phyloP scores from a whole-genome alignment of 1,140 invertebrate species.

The Galleria mellonella region DNA sequence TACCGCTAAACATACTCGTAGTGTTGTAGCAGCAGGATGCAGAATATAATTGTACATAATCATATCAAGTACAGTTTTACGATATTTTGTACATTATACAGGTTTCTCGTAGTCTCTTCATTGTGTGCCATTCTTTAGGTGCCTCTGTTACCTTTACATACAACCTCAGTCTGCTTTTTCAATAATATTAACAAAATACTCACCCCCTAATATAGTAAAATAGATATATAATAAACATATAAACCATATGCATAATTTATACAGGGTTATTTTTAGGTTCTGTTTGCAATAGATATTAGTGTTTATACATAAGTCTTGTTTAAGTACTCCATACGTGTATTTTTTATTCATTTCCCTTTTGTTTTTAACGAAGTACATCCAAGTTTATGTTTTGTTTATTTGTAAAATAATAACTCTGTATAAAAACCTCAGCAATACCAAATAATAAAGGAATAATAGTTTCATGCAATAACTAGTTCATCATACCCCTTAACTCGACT shows the following conservation, averaged over 20 bases:
- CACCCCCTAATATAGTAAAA: constrained; percentile 56
- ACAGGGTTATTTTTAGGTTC: constrained; percentile 67
- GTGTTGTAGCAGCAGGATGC: constrained; percentile 18
- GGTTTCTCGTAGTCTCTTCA: constrained; percentile 51
- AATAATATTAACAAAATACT: constrained; percentile 62
- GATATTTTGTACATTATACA: constrained; percentile 51
- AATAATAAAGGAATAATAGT: constrained; percentile 29
- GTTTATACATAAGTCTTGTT: too few species aligned
- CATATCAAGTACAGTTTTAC: constrained; percentile 63
- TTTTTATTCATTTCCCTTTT: too few species aligned
- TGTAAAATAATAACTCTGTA: constrained; percentile 61
- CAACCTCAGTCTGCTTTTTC: constrained; percentile 64
- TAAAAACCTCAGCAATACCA: constrained; percentile 49
- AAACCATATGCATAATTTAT: constrained; percentile 70
- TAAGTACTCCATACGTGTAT: not conserved
- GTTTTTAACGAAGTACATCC: too few species aligned
- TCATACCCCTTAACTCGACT: too few species aligned
- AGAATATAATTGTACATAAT: constrained; percentile 43
- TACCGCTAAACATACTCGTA: constrained; percentile 15
- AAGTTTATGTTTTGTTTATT: not conserved
- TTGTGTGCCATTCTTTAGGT: constrained; percentile 64
- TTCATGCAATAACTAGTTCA: constrained; percentile 7
- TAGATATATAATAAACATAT: constrained; percentile 44
- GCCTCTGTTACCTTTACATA: constrained; percentile 53
- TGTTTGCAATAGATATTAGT: constrained; percentile 17